Percentiles rank a stretch among this genome's conserved stretches.
phyloP scores from a whole-genome alignment of 1,140 invertebrate species.

The Adelges cooleyi region DNA sequence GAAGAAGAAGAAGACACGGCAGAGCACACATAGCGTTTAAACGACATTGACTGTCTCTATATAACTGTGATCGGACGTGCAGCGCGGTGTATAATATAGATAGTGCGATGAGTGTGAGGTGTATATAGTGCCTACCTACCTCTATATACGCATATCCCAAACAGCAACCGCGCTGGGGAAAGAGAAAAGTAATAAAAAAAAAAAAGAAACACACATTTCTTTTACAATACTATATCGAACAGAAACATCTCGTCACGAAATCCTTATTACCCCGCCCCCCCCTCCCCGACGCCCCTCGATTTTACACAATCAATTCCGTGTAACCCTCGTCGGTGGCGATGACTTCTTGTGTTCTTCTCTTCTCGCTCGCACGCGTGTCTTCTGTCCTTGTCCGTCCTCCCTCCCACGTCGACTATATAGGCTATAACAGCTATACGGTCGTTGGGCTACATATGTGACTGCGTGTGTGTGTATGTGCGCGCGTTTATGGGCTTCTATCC shows the following conservation, averaged over 20 bases:
- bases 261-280: constrained; percentile 6
- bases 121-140: no score
- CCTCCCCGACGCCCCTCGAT: not conserved
- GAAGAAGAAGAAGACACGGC: no score
- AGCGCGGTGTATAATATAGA: no score
- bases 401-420: not conserved
- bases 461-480: not conserved
- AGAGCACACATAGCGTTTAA: no score
- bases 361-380: not conserved
- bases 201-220: not conserved
- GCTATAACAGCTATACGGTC: not conserved
- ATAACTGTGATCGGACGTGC: no score
- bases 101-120: no score
- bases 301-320: constrained; percentile 18
- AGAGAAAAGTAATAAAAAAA: constrained; percentile 1
- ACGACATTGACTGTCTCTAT: no score
- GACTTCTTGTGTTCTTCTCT: not conserved
- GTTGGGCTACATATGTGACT: no score
- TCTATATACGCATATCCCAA: no score
- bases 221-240: not conserved
- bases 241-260: constrained; percentile 13
- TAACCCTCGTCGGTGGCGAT: not conserved
- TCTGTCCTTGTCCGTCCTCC: not conserved
- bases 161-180: no score
- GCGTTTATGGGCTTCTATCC: constrained; percentile 14